Conservation (phyloP, 2,888 invertebrate genomes). For the Aleiodes alternator region DNA sequence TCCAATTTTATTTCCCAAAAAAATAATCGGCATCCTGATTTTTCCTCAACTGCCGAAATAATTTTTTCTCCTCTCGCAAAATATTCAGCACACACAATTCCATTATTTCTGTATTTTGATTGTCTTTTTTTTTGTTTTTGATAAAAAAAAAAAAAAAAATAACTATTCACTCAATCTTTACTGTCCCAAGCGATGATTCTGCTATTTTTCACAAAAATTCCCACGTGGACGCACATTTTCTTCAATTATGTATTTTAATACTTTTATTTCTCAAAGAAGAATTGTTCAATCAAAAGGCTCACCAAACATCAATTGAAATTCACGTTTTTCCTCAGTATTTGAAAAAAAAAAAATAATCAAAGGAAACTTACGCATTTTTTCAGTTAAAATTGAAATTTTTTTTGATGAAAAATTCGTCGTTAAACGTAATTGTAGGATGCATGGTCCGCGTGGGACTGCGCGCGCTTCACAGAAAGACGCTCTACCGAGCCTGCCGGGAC, state of each 20-base stretch:
- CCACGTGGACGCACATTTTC: slow-evolving; percentile 25
- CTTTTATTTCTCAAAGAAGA: too few species aligned
- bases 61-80: neutral
- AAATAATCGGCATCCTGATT: neutral
- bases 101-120: neutral
- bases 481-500: slow-evolving; percentile 51
- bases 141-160: neutral
- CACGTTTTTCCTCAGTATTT: too few species aligned
- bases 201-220: slow-evolving; percentile 14
- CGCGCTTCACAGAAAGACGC: slow-evolving; percentile 61
- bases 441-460: slow-evolving; percentile 69
- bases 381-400: too few species aligned
- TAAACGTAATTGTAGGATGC: slow-evolving; percentile 61
- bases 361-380: too few species aligned
- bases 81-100: neutral
- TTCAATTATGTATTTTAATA: neutral
- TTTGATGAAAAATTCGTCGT: slow-evolving; percentile 45
- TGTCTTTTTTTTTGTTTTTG: neutral
- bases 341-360: too few species aligned
- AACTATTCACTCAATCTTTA: slow-evolving; percentile 7
- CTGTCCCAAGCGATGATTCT: neutral
- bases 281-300: too few species aligned
- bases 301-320: too few species aligned
- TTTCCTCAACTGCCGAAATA: neutral
- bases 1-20: neutral